Conservation (phyloP, 2,113 vertebrate genomes). For the Podarcis cretensis region DNA sequence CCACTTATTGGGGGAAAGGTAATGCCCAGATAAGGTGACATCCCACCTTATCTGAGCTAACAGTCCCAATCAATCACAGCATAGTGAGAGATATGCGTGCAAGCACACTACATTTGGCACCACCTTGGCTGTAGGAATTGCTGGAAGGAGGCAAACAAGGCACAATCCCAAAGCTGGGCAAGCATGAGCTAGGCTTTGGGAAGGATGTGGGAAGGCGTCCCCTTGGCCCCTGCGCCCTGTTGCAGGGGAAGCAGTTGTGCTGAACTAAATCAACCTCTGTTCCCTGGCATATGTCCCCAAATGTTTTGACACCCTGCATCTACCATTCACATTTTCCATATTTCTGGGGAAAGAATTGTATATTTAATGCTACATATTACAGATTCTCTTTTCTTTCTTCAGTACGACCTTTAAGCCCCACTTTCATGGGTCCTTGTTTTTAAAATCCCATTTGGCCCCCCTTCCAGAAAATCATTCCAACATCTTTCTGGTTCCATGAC, state of each 20-base stretch:
- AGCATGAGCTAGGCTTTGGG: too few species aligned
- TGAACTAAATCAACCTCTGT: too few species aligned
- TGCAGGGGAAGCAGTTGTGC: too few species aligned
- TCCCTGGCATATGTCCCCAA: too few species aligned
- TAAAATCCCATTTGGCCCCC: neutral
- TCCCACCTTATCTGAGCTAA: neutral
- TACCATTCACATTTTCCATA: neutral
- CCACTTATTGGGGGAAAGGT: neutral
- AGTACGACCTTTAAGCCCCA: fast-evolving
- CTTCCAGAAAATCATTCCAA: neutral
- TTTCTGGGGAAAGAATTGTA: neutral
- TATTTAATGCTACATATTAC: neutral
- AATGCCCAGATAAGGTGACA: neutral
- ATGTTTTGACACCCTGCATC: neutral
- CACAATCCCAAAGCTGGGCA: too few species aligned
- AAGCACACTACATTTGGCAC: too few species aligned
- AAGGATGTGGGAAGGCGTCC: too few species aligned
- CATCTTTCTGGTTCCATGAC: neutral
- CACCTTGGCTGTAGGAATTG: too few species aligned
- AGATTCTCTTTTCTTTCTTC: neutral
- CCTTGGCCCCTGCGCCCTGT: too few species aligned
- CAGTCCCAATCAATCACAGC: neutral
- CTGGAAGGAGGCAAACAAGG: too few species aligned
- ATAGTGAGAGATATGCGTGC: too few species aligned
- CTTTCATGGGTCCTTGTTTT: neutral